A percentile compares a stretch with the other conserved stretches of the same genome.
Evolutionary conservation across 1,140 invertebrate species (phyloP).

Genomic region (Lepidostoma basale): DNA sequence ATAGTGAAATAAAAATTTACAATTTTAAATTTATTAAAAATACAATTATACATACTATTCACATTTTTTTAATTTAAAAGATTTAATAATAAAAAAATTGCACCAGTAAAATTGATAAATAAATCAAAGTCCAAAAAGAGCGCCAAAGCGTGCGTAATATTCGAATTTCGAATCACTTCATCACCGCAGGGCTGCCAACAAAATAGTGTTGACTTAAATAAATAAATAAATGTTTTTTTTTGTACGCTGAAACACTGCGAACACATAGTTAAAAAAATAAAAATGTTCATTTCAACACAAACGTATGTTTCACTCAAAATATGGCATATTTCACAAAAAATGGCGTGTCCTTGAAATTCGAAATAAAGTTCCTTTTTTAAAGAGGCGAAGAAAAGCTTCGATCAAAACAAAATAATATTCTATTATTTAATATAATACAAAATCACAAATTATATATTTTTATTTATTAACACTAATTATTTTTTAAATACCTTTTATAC

Average conservation of each 20-base stretch:
- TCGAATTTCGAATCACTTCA: conserved; percentile 8
- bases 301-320: neutral
- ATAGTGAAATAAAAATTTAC: too few relatives aligned
- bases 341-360: conserved; percentile 6
- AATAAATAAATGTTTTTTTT: neutral
- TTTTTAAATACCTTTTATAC: too few relatives aligned
- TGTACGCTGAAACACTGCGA: neutral
- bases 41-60: too few relatives aligned
- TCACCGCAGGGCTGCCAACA: neutral
- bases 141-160: neutral
- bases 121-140: conserved; percentile 27
- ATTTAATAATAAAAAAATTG: conserved; percentile 16
- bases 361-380: neutral
- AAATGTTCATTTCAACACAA: neutral
- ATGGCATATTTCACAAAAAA: neutral
- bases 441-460: conserved; percentile 6
- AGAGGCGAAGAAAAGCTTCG: neutral
- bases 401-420: neutral
- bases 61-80: too few relatives aligned
- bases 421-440: neutral
- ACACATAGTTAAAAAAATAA: neutral
- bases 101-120: conserved; percentile 24
- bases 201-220: neutral
- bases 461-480: neutral
- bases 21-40: too few relatives aligned